Conservation (phyloP, 1,140 invertebrate species). For the Aphis craccivora region DNA sequence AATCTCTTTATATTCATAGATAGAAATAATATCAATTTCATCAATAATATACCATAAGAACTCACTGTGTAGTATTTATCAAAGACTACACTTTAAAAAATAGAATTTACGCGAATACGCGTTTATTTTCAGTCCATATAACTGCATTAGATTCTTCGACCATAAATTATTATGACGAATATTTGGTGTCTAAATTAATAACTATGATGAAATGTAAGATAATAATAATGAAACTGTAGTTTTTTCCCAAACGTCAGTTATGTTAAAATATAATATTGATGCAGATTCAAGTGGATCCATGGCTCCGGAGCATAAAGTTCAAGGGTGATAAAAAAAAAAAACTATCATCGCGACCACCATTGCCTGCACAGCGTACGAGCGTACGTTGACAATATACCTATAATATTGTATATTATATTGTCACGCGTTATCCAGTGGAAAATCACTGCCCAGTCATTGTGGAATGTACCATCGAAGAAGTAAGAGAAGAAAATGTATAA, state of each 20-base stretch:
- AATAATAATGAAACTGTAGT: neutral
- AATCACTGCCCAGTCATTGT: constrained; percentile 53
- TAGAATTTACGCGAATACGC: neutral
- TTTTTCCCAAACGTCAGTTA: neutral
- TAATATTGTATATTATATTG: neutral
- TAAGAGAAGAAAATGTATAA: neutral
- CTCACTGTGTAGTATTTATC: neutral
- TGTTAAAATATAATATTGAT: neutral
- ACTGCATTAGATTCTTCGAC: neutral
- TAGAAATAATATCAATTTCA: neutral
- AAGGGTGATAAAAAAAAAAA: neutral
- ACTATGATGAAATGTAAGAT: neutral
- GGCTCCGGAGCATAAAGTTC: neutral
- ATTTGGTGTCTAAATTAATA: neutral
- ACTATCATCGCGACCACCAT: neutral
- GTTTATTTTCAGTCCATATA: neutral
- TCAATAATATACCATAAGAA: neutral
- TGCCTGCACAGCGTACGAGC: neutral
- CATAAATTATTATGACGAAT: neutral
- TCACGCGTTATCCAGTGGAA: constrained; percentile 35
- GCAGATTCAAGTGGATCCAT: neutral
- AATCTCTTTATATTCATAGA: neutral
- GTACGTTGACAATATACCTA: neutral
- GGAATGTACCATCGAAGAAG: neutral
- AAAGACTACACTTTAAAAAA: neutral